Conservation (phyloP, 2,888 invertebrate genomes). For the Biston stratarius region DNA sequence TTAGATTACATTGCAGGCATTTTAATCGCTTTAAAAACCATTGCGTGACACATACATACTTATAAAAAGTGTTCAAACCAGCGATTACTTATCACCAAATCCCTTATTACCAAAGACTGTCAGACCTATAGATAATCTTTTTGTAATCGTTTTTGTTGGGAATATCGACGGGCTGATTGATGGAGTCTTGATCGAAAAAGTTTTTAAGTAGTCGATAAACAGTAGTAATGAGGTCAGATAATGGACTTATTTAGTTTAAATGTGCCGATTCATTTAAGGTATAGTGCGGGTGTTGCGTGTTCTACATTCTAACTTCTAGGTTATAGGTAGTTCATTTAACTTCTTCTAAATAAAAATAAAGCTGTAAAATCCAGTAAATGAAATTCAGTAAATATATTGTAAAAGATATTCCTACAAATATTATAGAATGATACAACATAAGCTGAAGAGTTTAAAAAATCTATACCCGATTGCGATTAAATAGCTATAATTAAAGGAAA, state of each 20-base stretch:
- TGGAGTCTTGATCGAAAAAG: conserved; percentile 39
- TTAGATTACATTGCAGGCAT: too few relatives aligned
- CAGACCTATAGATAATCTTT: conserved; percentile 18
- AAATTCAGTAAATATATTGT: too few relatives aligned
- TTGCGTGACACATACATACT: not conserved
- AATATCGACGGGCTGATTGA: conserved; percentile 31
- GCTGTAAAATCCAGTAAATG: too few relatives aligned
- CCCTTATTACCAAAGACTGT: conserved; percentile 2
- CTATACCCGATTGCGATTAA: too few relatives aligned
- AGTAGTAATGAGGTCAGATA: conserved; percentile 19
- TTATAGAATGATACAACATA: too few relatives aligned
- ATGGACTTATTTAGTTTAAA: conserved; percentile 8
- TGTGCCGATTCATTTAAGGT: not conserved
- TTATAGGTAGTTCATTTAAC: too few relatives aligned
- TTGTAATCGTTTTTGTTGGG: conserved; percentile 31
- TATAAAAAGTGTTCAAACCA: not conserved
- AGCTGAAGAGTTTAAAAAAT: too few relatives aligned
- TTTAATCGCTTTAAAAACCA: not conserved
- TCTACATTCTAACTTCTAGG: not conserved
- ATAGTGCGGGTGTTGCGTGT: not conserved
- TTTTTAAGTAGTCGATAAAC: conserved; percentile 39
- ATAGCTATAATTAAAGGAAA: too few relatives aligned
- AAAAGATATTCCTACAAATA: too few relatives aligned
- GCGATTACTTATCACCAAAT: conserved; percentile 5
- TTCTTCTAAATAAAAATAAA: not conserved